Base-by-base conservation (phyloP, 2,888 invertebrate genomes). In the Seira ritae region DNA sequence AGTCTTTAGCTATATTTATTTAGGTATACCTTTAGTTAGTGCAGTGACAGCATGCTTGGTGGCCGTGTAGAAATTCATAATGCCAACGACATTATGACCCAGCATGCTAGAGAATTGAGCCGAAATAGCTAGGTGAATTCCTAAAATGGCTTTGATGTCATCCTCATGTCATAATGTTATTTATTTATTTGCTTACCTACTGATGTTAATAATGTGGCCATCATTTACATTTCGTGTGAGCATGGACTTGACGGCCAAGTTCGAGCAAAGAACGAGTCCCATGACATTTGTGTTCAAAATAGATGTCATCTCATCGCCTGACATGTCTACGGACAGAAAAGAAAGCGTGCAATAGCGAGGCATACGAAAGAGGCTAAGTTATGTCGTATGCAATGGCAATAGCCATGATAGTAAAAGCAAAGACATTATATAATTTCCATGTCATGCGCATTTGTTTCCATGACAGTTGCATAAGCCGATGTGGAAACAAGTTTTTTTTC, bases 21-120 rank as follows among this genome's bases (percentile, higher is more conserved):
- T 10, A 6, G 46, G 20, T 19, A 46, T 46, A 66, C 80, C 70
- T 67, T 92, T 91, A 0, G 92, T 91, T 79, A 93, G 90, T 0
- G 92, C 92, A 0, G 92, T 92, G 23, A 93, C 91, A 3, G 92
- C 93, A 90, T 92, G 91, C 90, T 94, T 94, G 22, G 92, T 92
- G 22, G 92, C 91, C 6, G 92, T 89, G 89, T 94, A 93, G 88
- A 93, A 91, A 82, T 91, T 90, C 19, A 84, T 15, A 1, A 84
- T 86, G 1, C 84, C 85, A 4, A 88, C 73, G 3, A 90, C 86
- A 23, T 90, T 86, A 78, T 91, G 91, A 10, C 91, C 91, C 4
- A 90, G 88, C 89, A 91, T 88, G 82, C 91, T 91, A 66, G 17
- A 76, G 0, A 46, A 42, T 31, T 31, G 8, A 31, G n/a, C n/a